Percentiles rank a stretch among this genome's conserved stretches.
These are phyloP conservation scores for Sceloporus tristichus DNA, from an alignment of 2,113 vertebrate genomes.

Conservation along the genomic window DNA sequence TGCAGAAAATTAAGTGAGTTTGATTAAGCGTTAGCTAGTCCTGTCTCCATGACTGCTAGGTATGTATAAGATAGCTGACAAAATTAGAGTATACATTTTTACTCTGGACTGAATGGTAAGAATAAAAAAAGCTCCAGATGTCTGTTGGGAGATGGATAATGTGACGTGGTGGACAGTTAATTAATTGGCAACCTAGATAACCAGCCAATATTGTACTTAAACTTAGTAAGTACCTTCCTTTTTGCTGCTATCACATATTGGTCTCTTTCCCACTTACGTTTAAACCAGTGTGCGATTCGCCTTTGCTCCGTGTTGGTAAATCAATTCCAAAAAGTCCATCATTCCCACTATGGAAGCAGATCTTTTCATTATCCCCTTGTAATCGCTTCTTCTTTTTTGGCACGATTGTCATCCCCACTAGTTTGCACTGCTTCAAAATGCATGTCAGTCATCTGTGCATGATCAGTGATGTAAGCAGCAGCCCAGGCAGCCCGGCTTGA, in stretches of 20 bases:
- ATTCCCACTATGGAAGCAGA: no score
- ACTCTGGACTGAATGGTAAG: neutral
- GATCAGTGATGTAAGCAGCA: no score
- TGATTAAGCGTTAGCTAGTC: neutral
- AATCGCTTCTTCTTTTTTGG: no score
- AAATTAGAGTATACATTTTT: neutral
- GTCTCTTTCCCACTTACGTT: no score
- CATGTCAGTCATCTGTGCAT: no score
- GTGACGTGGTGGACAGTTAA: neutral
- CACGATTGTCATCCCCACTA: no score
- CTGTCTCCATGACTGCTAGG: neutral
- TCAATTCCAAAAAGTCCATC: no score
- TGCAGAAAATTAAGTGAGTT: neutral
- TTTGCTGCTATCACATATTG: neutral
- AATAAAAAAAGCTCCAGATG: neutral
- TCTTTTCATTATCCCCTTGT: no score
- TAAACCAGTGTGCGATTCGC: no score
- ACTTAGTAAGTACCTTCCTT: neutral
- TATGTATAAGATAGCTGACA: neutral
- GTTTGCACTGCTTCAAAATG: no score
- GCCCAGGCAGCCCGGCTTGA: no score
- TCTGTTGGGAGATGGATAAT: neutral
- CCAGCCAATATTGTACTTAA: neutral
- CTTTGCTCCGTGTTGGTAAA: no score
- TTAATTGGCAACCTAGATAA: neutral